These are phyloP conservation scores for Erithacus rubecula DNA, from an alignment of 2,797 vertebrate genomes.

Conservation along the genomic window DNA sequence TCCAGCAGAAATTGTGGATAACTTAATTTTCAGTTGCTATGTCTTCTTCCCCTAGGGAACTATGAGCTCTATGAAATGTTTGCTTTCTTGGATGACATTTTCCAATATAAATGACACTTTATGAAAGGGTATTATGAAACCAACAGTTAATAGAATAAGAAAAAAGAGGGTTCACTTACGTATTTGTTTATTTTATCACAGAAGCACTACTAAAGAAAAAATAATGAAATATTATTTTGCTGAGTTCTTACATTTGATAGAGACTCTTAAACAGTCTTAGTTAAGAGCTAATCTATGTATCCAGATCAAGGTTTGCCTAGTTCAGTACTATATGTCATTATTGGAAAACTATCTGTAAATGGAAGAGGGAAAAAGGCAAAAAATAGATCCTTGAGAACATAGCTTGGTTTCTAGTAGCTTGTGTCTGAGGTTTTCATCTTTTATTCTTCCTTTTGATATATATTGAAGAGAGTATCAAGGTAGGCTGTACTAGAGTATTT, in stretches of 20 bases:
- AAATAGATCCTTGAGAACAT: not conserved
- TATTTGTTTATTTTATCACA: not conserved
- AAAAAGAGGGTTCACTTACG: not conserved
- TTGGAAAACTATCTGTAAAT: not conserved
- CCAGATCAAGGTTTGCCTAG: not conserved
- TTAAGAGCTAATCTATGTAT: not conserved
- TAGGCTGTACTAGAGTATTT: not conserved
- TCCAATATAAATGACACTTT: not conserved
- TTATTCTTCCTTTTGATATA: not conserved
- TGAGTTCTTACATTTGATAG: not conserved
- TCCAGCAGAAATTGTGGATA: not conserved
- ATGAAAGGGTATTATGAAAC: not conserved
- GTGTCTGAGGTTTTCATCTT: not conserved
- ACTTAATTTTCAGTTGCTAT: conserved; percentile 2
- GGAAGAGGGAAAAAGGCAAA: not conserved
- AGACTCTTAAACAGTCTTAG: not conserved
- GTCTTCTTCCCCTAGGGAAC: not conserved
- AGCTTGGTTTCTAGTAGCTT: not conserved
- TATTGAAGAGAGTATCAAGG: not conserved
- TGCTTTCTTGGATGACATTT: conserved; percentile 19
- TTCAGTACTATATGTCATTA: not conserved
- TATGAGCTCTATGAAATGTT: not conserved
- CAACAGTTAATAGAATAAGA: not conserved
- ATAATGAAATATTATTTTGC: not conserved
- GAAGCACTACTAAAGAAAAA: not conserved